A percentile compares a stretch with the other conserved stretches of the same genome.
These are phyloP conservation scores for Tuberolachnus salignus DNA, from an alignment of 2,888 invertebrate species.

Conservation along the genomic window DNA sequence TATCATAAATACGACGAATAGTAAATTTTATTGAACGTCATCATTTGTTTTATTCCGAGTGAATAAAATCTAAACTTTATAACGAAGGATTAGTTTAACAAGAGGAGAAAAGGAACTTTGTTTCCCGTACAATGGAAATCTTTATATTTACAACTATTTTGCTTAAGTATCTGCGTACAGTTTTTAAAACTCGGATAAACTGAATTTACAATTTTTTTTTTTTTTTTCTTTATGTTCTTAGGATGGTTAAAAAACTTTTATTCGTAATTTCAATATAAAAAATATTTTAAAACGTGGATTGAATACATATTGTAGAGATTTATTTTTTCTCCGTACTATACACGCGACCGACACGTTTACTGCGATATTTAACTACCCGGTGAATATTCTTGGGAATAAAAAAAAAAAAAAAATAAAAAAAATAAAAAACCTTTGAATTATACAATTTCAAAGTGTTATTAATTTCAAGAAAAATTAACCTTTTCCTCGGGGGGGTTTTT, in stretches of 20 bases:
- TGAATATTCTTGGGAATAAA: neutral
- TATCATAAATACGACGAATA: neutral
- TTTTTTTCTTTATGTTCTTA: too few relatives aligned
- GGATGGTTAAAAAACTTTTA: constrained; percentile 19
- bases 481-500: too few relatives aligned
- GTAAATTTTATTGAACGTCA: constrained; percentile 25
- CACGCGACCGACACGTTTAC: neutral
- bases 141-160: constrained; percentile 32
- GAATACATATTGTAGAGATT: neutral
- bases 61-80: constrained; percentile 37
- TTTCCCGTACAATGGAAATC: constrained; percentile 27
- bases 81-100: constrained; percentile 42
- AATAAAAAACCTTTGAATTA: too few relatives aligned
- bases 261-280: constrained; percentile 23
- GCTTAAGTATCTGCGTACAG: constrained; percentile 9
- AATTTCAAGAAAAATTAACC: neutral
- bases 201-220: constrained; percentile 3
- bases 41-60: constrained; percentile 20
- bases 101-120: neutral
- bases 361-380: neutral
- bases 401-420: neutral
- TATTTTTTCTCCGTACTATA: neutral
- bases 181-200: constrained; percentile 27
- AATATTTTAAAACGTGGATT: constrained; percentile 19
- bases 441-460: too few relatives aligned